Percentiles rank a stretch among this genome's conserved stretches.
phyloP scores from a whole-genome alignment of 2,888 invertebrate genomes.

The Hypolimnas misippus region DNA sequence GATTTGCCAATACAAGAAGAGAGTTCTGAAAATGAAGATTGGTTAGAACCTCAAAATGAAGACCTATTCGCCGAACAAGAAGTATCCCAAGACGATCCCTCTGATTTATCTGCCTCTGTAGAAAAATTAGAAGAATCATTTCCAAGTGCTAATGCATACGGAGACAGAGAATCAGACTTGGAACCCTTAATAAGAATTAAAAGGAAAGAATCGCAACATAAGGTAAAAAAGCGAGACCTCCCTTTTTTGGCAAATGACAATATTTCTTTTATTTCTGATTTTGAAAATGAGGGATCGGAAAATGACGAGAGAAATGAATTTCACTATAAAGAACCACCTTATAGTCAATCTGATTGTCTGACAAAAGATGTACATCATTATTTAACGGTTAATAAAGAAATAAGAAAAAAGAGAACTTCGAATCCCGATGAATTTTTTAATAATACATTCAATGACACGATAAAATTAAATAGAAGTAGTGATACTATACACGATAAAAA shows the following conservation, averaged over 20 bases:
- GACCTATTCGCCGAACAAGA: constrained; percentile 55
- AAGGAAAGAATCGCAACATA: constrained; percentile 59
- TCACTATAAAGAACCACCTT: constrained; percentile 72
- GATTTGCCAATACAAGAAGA: constrained; percentile 53
- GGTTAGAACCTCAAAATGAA: constrained; percentile 25
- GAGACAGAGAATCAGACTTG: constrained; percentile 55
- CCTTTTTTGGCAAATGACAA: constrained; percentile 62
- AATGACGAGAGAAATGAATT: constrained; percentile 79
- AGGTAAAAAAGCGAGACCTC: constrained; percentile 62
- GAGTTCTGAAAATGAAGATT: constrained; percentile 33
- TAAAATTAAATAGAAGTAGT: constrained; percentile 20
- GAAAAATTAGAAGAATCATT: constrained; percentile 76
- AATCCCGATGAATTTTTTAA: constrained; percentile 26
- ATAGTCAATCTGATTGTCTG: constrained; percentile 51
- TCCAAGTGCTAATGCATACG: constrained; percentile 60
- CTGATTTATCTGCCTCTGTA: constrained; percentile 57
- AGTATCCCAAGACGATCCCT: constrained; percentile 48
- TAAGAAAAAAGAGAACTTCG: constrained; percentile 57
- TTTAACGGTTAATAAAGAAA: constrained; percentile 64
- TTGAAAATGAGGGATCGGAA: constrained; percentile 73
- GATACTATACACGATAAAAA: constrained; percentile 41
- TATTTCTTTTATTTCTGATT: constrained; percentile 65
- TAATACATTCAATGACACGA: background rate
- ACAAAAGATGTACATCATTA: constrained; percentile 61
- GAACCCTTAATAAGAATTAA: constrained; percentile 72